Evolutionary conservation across 2,113 vertebrate genomes (phyloP).

Genomic region (Lepidothrix coronata): DNA sequence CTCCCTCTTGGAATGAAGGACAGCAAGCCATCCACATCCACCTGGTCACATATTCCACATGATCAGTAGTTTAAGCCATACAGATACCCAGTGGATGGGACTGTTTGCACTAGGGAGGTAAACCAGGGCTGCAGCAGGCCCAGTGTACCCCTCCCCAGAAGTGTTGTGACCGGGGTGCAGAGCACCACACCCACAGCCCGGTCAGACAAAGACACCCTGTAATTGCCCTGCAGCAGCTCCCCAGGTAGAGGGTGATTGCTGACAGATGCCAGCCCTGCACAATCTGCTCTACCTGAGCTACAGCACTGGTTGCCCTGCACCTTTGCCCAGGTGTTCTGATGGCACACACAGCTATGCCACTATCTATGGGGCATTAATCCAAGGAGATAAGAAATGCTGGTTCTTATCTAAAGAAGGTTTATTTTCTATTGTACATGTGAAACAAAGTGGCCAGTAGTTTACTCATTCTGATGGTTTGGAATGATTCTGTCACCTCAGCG

Average conservation of each 20-base stretch:
- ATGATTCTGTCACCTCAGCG: neutral
- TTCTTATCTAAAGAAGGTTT: neutral
- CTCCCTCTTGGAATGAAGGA: neutral
- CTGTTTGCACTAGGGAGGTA: neutral
- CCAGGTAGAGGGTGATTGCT: neutral
- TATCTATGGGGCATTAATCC: neutral
- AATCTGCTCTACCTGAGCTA: neutral
- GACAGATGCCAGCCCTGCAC: neutral
- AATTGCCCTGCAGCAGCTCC: neutral
- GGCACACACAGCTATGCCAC: accelerated
- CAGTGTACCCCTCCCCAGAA: neutral
- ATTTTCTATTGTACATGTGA: neutral
- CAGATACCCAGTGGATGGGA: neutral
- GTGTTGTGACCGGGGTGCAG: accelerated
- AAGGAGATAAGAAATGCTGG: neutral
- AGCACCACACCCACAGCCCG: neutral
- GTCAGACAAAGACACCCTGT: neutral
- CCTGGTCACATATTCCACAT: neutral
- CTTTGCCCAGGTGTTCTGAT: neutral
- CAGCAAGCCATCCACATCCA: neutral
- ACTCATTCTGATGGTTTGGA: neutral
- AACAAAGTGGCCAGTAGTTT: neutral
- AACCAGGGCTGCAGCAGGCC: accelerated
- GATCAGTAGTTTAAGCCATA: neutral
- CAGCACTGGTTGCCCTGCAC: neutral